A percentile compares a stretch with the other conserved stretches of the same genome.
Evolutionary conservation across 2,888 invertebrate species (phyloP).

Genomic region (Pheosia gnoma): DNA sequence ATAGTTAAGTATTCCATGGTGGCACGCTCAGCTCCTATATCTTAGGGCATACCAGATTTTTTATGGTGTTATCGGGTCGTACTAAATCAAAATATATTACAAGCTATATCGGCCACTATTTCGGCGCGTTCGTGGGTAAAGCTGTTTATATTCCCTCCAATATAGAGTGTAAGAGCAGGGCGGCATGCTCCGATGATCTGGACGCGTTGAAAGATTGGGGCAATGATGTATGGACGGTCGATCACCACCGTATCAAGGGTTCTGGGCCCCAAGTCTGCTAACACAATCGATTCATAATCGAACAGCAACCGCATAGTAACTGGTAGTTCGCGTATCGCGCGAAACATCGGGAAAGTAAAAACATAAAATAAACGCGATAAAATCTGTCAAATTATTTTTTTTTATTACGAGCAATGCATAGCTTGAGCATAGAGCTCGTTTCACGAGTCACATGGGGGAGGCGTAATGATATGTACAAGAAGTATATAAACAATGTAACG

Average conservation of each 20-base stretch:
- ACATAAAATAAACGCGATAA: too few relatives aligned
- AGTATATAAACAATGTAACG: too few relatives aligned
- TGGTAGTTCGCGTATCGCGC: too few relatives aligned
- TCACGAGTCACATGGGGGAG: too few relatives aligned
- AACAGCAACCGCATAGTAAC: too few relatives aligned
- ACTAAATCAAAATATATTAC: constrained; percentile 51
- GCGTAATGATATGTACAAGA: too few relatives aligned
- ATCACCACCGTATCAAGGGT: not conserved
- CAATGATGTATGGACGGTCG: not conserved
- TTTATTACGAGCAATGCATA: too few relatives aligned
- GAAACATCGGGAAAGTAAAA: too few relatives aligned
- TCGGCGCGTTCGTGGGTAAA: constrained; percentile 21
- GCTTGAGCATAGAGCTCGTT: too few relatives aligned
- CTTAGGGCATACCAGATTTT: constrained; percentile 21
- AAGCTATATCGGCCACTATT: constrained; percentile 34
- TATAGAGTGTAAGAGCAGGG: not conserved
- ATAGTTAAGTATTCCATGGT: too few relatives aligned
- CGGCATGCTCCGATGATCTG: not conserved
- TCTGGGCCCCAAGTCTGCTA: not conserved
- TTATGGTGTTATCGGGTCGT: constrained; percentile 39
- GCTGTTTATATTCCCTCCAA: constrained; percentile 22
- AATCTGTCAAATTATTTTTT: too few relatives aligned
- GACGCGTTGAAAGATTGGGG: not conserved
- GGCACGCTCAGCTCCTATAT: not conserved
- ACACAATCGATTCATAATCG: too few relatives aligned